A percentile compares a stretch with the other conserved stretches of the same genome.
Evolutionary conservation across 2,797 vertebrate genomes (phyloP).

Genomic region (Dermochelys coriacea): DNA sequence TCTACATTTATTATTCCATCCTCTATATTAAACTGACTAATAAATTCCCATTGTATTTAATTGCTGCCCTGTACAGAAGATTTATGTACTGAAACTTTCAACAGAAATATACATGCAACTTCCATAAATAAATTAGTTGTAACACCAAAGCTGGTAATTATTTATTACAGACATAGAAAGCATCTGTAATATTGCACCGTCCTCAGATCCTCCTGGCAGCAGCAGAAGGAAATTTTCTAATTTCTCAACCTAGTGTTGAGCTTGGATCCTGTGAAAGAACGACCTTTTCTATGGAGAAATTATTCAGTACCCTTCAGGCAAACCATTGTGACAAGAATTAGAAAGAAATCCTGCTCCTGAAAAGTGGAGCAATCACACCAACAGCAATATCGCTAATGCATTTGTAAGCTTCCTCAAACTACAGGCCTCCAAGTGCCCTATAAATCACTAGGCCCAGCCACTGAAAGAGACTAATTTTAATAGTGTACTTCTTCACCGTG

Average conservation of each 20-base stretch:
- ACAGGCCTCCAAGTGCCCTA: conserved; percentile 58
- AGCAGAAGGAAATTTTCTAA: not conserved
- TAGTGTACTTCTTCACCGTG: conserved; percentile 50
- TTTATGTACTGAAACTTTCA: conserved; percentile 58
- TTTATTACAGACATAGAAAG: conserved; percentile 52
- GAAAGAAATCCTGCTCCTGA: conserved; percentile 47
- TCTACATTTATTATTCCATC: conserved; percentile 66
- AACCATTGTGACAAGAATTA: conserved; percentile 57
- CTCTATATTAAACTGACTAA: conserved; percentile 38
- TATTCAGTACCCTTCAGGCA: conserved; percentile 49
- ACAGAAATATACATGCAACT: conserved; percentile 55
- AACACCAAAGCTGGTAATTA: conserved; percentile 47
- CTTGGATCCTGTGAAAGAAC: conserved; percentile 15
- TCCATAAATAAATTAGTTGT: conserved; percentile 57
- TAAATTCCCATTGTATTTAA: conserved; percentile 62
- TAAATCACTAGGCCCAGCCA: conserved; percentile 63
- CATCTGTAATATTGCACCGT: conserved; percentile 20
- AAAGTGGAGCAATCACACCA: conserved; percentile 32
- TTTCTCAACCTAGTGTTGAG: conserved; percentile 38
- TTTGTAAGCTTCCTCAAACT: conserved; percentile 47
- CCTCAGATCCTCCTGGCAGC: conserved; percentile 34
- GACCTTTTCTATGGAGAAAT: conserved; percentile 51
- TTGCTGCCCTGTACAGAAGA: conserved; percentile 49
- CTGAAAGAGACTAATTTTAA: conserved; percentile 60
- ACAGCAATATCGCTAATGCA: conserved; percentile 36